These are phyloP conservation scores for Paramormyrops kingsleyae DNA, from an alignment of 2,113 vertebrate species.

Conservation along the genomic window DNA sequence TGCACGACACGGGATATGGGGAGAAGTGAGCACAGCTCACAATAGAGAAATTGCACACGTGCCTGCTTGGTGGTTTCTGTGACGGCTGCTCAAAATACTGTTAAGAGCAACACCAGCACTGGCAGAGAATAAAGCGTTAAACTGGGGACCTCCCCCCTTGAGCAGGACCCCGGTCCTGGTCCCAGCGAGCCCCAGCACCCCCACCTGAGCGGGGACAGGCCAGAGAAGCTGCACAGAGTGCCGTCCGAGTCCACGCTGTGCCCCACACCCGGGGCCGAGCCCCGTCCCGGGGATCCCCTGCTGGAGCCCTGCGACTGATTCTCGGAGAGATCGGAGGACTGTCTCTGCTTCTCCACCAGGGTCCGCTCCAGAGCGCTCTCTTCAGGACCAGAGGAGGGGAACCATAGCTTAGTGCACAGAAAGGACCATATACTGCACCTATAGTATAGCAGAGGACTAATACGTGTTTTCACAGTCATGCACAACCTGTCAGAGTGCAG, in stretches of 20 bases:
- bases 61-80: background rate
- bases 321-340: conserved; percentile 57
- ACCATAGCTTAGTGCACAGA: background rate
- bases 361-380: conserved; percentile 51
- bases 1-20: background rate
- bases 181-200: background rate
- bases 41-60: background rate
- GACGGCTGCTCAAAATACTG: background rate
- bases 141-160: background rate
- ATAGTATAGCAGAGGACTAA: background rate
- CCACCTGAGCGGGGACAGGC: conserved; percentile 72
- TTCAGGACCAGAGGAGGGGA: conserved; percentile 29
- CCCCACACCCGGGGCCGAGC: conserved; percentile 53
- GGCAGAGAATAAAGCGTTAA: background rate
- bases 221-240: conserved; percentile 62
- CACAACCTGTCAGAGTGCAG: background rate
- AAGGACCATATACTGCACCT: background rate
- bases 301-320: conserved; percentile 55
- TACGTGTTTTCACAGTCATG: background rate
- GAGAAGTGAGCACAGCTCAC: background rate
- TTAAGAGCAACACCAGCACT: background rate
- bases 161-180: background rate
- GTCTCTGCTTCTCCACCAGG: conserved; percentile 63
- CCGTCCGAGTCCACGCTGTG: conserved; percentile 60
- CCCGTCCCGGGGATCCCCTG: conserved; percentile 52